Conservation (phyloP, 1,140 invertebrate species). For the Bombus superbus region DNA sequence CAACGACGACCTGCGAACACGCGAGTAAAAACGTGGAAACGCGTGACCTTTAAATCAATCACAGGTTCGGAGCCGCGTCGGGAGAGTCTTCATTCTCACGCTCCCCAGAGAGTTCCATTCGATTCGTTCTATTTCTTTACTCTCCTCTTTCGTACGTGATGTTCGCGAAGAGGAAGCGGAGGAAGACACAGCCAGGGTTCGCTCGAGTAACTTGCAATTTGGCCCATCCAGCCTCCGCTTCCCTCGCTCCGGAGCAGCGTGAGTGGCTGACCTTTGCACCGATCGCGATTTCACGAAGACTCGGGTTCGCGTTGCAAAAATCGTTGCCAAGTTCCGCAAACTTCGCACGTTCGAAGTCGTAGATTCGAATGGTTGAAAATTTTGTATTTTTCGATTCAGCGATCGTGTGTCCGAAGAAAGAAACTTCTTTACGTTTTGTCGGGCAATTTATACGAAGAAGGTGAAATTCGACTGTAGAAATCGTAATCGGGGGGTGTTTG, state of each 20-base stretch:
- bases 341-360: neutral
- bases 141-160: neutral
- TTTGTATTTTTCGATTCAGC: neutral
- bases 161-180: neutral
- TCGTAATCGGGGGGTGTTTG: too few relatives aligned
- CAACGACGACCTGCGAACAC: conserved; percentile 15
- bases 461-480: too few relatives aligned
- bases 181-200: neutral
- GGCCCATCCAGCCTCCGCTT: too few relatives aligned
- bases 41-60: conserved; percentile 50
- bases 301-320: neutral
- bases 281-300: neutral
- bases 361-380: neutral
- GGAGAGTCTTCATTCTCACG: conserved; percentile 20
- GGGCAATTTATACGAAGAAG: too few relatives aligned
- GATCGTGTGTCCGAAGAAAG: too few relatives aligned
- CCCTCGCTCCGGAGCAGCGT: neutral
- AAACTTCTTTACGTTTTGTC: too few relatives aligned
- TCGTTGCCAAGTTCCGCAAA: neutral
- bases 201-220: neutral
- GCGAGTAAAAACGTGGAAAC: conserved; percentile 51
- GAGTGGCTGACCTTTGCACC: neutral
- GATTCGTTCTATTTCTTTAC: neutral
- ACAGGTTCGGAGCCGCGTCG: neutral
- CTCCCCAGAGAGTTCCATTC: neutral